Conservation (phyloP, 2,888 invertebrate genomes). For the Agrotis segetum region DNA sequence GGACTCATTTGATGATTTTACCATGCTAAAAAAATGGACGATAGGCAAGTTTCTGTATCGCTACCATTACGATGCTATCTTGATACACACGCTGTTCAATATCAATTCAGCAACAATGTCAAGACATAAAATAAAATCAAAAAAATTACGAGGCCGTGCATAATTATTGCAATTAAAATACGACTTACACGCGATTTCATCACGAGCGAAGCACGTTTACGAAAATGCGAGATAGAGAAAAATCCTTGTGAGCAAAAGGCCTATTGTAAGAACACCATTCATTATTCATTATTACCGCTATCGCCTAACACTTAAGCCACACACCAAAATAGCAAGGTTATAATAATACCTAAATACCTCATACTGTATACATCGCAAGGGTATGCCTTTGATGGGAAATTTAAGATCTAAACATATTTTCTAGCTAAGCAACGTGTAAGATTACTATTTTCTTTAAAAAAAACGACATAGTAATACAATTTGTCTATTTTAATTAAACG, state of each 20-base stretch:
- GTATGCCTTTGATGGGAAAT: background rate
- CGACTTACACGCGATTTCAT: too few species aligned
- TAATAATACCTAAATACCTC: constrained; percentile 63
- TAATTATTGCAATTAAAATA: too few species aligned
- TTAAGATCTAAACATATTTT: background rate
- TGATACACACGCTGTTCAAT: background rate
- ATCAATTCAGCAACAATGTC: background rate
- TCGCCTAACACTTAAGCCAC: constrained; percentile 3
- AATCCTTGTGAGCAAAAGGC: background rate
- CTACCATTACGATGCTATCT: too few species aligned
- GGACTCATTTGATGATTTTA: too few species aligned
- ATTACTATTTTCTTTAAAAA: too few species aligned
- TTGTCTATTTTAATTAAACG: too few species aligned
- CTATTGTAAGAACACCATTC: constrained; percentile 49
- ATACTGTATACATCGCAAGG: constrained; percentile 38
- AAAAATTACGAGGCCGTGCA: too few species aligned
- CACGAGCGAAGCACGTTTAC: background rate
- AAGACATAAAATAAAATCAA: too few species aligned
- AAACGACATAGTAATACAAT: too few species aligned
- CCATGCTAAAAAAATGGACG: too few species aligned
- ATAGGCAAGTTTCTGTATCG: background rate
- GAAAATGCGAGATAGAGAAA: background rate
- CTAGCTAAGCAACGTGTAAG: background rate
- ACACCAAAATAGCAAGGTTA: constrained; percentile 53
- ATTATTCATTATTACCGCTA: background rate